phyloP scores from a whole-genome alignment of 2,888 invertebrate genomes.

The Eupithecia subfuscata region DNA sequence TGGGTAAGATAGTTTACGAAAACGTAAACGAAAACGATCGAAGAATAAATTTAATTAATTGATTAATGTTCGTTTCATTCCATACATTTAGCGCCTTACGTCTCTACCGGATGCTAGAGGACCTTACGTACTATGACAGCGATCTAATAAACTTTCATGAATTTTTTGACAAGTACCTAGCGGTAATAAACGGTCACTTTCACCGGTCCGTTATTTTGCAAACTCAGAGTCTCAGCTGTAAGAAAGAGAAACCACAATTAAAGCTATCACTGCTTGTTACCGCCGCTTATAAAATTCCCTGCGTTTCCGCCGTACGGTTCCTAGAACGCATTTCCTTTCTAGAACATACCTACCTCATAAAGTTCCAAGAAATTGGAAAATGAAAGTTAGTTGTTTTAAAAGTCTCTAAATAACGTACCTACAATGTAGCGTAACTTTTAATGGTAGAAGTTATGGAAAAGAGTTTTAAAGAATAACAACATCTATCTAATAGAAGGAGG shows the following conservation, averaged over 20 bases:
- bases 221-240: background rate
- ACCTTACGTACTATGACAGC: too few species aligned
- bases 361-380: constrained; percentile 20
- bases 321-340: constrained; percentile 17
- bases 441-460: background rate
- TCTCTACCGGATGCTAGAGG: too few species aligned
- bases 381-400: constrained; percentile 19
- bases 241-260: constrained; percentile 12
- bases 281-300: constrained; percentile 20
- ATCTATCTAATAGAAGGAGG: too few species aligned
- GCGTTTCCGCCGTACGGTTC: constrained; percentile 8
- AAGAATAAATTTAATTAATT: too few species aligned
- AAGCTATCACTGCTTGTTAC: background rate
- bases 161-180: too few species aligned
- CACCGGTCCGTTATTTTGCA: background rate
- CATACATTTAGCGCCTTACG: too few species aligned
- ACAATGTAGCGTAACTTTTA: background rate
- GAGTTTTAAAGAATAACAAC: background rate
- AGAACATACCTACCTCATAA: background rate
- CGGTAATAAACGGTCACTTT: too few species aligned
- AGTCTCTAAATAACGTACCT: background rate
- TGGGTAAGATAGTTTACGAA: too few species aligned
- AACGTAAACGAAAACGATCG: too few species aligned
- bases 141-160: too few species aligned
- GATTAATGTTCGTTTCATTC: too few species aligned